Conservation (phyloP, 2,888 invertebrate genomes). For the Merodon equestris region DNA sequence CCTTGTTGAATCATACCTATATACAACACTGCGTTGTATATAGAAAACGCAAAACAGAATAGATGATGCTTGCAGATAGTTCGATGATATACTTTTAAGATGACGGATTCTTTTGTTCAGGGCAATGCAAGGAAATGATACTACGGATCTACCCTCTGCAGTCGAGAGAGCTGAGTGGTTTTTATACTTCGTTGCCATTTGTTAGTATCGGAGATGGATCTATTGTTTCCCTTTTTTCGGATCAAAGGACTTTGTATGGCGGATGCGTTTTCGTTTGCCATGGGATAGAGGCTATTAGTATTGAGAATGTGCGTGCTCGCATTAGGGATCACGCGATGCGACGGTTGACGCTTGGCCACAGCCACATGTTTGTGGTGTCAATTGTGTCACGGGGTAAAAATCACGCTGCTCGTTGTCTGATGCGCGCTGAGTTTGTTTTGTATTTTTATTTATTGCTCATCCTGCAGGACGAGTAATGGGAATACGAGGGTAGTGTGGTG, state of each 20-base stretch:
- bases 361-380: constrained; percentile 67
- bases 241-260: constrained; percentile 51
- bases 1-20: constrained; percentile 42
- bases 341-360: constrained; percentile 49
- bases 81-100: constrained; percentile 57
- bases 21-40: constrained; percentile 30
- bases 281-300: constrained; percentile 5
- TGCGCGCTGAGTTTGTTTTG: constrained; percentile 56
- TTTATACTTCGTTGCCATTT: constrained; percentile 66
- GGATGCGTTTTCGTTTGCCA: not conserved
- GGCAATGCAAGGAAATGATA: constrained; percentile 51
- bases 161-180: constrained; percentile 51
- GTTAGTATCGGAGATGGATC: constrained; percentile 62
- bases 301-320: too few relatives aligned
- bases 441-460: constrained; percentile 53
- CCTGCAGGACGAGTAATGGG: constrained; percentile 11
- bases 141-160: constrained; percentile 31
- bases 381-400: constrained; percentile 68
- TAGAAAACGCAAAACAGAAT: constrained; percentile 49
- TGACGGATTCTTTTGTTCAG: constrained; percentile 65
- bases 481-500: constrained; percentile 21
- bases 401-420: constrained; percentile 58
- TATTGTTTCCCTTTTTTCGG: constrained; percentile 63
- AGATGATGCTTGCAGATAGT: constrained; percentile 51
- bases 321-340: constrained; percentile 47